Conservation (phyloP, 2,888 invertebrate genomes). For the Phalera bucephala region DNA sequence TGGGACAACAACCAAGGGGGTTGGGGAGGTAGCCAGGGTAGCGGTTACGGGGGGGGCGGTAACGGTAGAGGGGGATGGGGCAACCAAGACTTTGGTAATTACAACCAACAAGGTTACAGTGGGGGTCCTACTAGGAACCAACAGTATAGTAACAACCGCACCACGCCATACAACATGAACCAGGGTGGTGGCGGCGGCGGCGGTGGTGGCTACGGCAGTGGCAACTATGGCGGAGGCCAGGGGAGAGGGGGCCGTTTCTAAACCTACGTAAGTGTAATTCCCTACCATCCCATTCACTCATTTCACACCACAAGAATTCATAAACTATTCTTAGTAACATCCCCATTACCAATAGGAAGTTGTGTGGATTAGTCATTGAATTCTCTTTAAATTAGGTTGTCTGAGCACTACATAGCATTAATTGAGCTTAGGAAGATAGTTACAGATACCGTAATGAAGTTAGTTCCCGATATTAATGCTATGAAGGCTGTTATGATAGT, state of each 20-base stretch:
- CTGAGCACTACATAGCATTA: slow-evolving; percentile 76
- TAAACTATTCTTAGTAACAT: slow-evolving; percentile 23
- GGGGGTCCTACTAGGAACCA: slow-evolving; percentile 93
- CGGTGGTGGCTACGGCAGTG: slow-evolving; percentile 68
- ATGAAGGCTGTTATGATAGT: slow-evolving; percentile 67
- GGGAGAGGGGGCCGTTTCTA: slow-evolving; percentile 67
- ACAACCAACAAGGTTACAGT: slow-evolving; percentile 92
- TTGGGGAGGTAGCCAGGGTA: slow-evolving; percentile 61
- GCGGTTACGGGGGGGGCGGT: slow-evolving; percentile 69
- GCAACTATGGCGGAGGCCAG: slow-evolving; percentile 67
- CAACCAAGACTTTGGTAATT: slow-evolving; percentile 88
- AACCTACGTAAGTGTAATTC: slow-evolving; percentile 51
- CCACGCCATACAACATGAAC: slow-evolving; percentile 88
- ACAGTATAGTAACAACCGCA: slow-evolving; percentile 87
- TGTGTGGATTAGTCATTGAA: slow-evolving; percentile 36
- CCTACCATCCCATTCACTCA: slow-evolving; percentile 26
- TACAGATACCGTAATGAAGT: slow-evolving; percentile 29
- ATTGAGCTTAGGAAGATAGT: slow-evolving; percentile 50
- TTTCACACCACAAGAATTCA: slow-evolving; percentile 37
- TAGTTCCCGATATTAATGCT: slow-evolving; percentile 73
- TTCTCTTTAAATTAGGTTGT: slow-evolving; percentile 33
- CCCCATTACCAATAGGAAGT: slow-evolving; percentile 39
- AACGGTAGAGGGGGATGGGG: slow-evolving; percentile 74
- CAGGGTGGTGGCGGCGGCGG: slow-evolving; percentile 83
- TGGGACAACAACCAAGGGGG: slow-evolving; percentile 83